Base-by-base conservation (phyloP, 64 coral and sea anemone species). In the Exaiptasia diaphana region DNA sequence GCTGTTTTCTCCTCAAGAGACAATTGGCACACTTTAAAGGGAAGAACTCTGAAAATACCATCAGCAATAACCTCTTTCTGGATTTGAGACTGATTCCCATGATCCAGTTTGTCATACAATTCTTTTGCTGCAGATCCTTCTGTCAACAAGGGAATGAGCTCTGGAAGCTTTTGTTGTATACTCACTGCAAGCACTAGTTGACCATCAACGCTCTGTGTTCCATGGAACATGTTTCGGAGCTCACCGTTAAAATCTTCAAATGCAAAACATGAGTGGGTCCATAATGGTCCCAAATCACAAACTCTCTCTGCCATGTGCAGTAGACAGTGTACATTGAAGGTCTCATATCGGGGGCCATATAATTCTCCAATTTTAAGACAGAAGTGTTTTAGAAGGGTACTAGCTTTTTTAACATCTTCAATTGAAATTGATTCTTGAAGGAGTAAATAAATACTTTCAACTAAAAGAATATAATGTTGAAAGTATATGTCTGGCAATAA, bases 201-300 rank as follows among this genome's bases (percentile, higher is more conserved):
- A n/a, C 54, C 44, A 37, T 46, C 67, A 61, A 85, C 43, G 22
- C 41, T 85, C 42, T 85, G 82, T 15, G 68, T 74, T 59, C 82
- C 82, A 36, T 85, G 82, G 28, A 85, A 85, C 41, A 74, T 39
- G 36, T 45, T 84, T 40, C 46, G 73, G 75, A 27, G 67, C 35
- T 8, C 80, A 50, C 80, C 80, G 54, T 83, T 83, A 29, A 69
- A 83, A 25, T 83, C 81, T 40, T 84, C 81, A 84, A 84, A 84
- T 53, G 28, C 56, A 83, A 83, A 72, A 38, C 64, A 72, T 17
- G 80, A 71, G 32, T 71, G 48, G 18, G 64, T 52, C 80, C 80
- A 83, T n/a, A 83, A 43, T 21, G 80, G 80, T 9, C 80, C 80
- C 28, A 83, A 34, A 52, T 83, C 80, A 15, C 5, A 40, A 17